A percentile compares a stretch with the other conserved stretches of the same genome.
phyloP scores from a whole-genome alignment of 2,888 invertebrate genomes.

The Cinara cedri region DNA sequence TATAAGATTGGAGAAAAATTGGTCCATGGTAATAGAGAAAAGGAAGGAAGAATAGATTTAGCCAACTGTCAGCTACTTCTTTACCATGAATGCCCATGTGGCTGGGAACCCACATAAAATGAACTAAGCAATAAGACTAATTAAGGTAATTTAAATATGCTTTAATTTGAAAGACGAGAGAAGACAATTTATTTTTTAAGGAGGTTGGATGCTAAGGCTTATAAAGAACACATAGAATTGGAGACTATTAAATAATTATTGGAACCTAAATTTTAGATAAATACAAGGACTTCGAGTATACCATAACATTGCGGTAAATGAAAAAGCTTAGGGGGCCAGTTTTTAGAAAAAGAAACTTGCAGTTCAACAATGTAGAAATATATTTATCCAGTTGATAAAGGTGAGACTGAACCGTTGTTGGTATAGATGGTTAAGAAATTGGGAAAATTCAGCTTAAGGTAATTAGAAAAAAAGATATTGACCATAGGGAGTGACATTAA shows the following conservation, averaged over 20 bases:
- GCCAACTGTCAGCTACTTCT: not conserved
- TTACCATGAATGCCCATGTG: not conserved
- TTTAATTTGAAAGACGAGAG: not conserved
- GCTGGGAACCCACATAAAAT: not conserved
- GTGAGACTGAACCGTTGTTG: not conserved
- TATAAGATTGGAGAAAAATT: no score
- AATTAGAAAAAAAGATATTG: no score
- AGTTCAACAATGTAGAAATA: not conserved
- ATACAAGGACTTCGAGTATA: not conserved
- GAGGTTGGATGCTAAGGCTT: not conserved
- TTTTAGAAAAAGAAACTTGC: not conserved
- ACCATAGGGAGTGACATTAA: no score
- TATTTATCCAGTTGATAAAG: not conserved
- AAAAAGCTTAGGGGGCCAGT: not conserved
- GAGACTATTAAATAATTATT: constrained; percentile 7
- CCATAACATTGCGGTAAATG: not conserved
- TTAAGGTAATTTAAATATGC: not conserved
- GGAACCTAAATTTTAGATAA: not conserved
- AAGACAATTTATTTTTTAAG: not conserved
- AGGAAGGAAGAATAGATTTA: no score
- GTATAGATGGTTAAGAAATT: no score
- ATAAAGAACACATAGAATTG: not conserved
- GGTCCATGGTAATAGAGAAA: no score
- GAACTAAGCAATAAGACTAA: not conserved
- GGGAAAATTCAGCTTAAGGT: no score